phyloP scores from a whole-genome alignment of 2,888 invertebrate species.

The Zaprionus obscuricornis region DNA sequence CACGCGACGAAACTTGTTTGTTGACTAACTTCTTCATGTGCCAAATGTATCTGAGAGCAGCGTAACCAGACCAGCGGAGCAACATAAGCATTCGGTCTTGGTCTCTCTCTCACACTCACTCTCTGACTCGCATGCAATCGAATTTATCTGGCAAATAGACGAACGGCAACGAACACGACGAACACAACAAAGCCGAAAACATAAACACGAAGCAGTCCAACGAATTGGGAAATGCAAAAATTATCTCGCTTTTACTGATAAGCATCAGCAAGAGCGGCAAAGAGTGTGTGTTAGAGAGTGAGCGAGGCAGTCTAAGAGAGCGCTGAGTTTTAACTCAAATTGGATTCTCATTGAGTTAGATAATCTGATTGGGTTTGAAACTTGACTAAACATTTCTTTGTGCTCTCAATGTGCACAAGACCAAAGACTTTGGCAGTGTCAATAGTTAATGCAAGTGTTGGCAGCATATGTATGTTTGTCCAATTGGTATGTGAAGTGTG shows the following conservation, averaged over 20 bases:
- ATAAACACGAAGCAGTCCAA: slow-evolving; percentile 20
- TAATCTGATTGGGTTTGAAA: slow-evolving; percentile 52
- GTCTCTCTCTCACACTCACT: slow-evolving; percentile 3
- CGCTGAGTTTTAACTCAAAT: slow-evolving; percentile 32
- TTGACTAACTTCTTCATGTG: slow-evolving; percentile 36
- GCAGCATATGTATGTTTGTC: slow-evolving; percentile 2
- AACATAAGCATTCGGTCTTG: too few species aligned
- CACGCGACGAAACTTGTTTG: slow-evolving; percentile 56
- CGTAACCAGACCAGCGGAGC: too few species aligned
- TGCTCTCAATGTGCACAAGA: slow-evolving; percentile 21
- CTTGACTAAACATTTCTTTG: slow-evolving; percentile 33
- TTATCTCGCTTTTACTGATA: slow-evolving; percentile 39
- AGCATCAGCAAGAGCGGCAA: slow-evolving; percentile 1
- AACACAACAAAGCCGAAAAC: slow-evolving; percentile 8
- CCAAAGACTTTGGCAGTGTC: slow-evolving; percentile 18
- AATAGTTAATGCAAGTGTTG: slow-evolving; percentile 1
- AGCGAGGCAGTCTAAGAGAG: slow-evolving; percentile 13
- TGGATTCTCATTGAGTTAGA: slow-evolving; percentile 69
- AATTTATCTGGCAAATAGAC: slow-evolving; percentile 9
- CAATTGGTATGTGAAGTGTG: slow-evolving; percentile 34
- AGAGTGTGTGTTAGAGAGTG: neutral
- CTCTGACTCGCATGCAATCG: neutral
- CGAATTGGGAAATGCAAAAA: slow-evolving; percentile 42
- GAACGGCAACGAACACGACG: slow-evolving; percentile 9
- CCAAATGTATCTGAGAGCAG: slow-evolving; percentile 22